Base-by-base conservation (phyloP, 2,113 vertebrate genomes). In the Mandrillus leucophaeus region DNA sequence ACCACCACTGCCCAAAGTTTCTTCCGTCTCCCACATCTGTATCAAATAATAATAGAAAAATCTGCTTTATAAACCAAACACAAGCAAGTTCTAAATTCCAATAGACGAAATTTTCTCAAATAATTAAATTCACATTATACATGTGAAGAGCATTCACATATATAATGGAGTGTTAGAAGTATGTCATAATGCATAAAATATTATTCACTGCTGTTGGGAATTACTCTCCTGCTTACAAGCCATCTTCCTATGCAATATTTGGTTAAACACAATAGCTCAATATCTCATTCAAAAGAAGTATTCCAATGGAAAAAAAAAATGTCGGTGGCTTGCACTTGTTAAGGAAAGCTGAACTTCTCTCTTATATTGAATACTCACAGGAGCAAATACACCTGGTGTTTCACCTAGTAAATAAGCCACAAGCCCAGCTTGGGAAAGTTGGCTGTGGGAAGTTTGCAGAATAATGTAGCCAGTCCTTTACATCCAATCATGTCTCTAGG, bases 51-150 rank as follows among this genome's bases (percentile, higher is more conserved):
- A 87, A 43, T 8, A 18, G 72, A 66, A 50, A 93, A 82, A 72
- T 68, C 45, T 81, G 32, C 32, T 81, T 93, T 81, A 66, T 16
- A 95, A 88, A 81, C 59, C 55, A 52, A 88, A 75, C 23, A 32
- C 45, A 90, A 93, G 43, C 52, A 94, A 93, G 40, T 45, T 82
- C 32, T 73, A 82, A 88, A 85, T 86, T 75, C 32, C 89, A 93
- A 16, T 40, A 40, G 7, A 78, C 59, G 76, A 88, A 92, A 59
- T 80, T 90, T 17, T 75, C 35, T 75, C 76, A 76, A 68, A 86
- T 81, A 81, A 93, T 95, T 68, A 80, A 95, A 96, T 89, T 70
- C 61, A 64, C 11, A 64, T 64, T 6, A 64, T 32, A 32, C 61
- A 64, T 32, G 61, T 64, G 27, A 90, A 83, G 52, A 90, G 55